A percentile compares a stretch with the other conserved stretches of the same genome.
Conservation (phyloP, 2,797 vertebrate species). For the Neomorphus geoffroyi region DNA sequence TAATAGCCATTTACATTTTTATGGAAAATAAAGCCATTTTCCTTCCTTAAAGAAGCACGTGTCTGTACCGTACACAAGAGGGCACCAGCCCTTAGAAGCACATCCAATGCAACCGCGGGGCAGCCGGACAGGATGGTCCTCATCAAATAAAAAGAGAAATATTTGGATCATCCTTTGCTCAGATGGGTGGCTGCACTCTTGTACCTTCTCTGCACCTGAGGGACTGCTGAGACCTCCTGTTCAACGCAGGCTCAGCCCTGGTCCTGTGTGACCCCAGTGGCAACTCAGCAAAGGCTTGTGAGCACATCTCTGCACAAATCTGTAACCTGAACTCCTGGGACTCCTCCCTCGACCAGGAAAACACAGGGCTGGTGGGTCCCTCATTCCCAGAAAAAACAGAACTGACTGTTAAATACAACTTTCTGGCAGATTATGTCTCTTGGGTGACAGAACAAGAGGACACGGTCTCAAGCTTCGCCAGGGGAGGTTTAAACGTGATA, state of each 20-base stretch:
- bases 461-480: too few species aligned
- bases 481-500: too few species aligned
- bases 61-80: conserved; percentile 21
- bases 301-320: background rate
- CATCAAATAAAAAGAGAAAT: background rate
- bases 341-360: background rate
- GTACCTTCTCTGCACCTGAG: background rate
- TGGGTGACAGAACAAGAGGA: too few species aligned
- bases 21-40: conserved; percentile 2
- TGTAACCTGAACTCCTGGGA: background rate
- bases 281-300: background rate
- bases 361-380: background rate
- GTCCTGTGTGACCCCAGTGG: accelerated
- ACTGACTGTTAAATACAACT: background rate
- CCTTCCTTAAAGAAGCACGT: background rate
- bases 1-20: background rate
- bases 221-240: background rate
- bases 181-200: background rate
- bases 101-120: background rate
- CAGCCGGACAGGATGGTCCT: background rate
- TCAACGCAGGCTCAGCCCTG: background rate
- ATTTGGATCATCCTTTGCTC: background rate
- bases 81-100: background rate
- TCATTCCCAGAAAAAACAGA: background rate
- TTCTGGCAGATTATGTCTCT: background rate